Conservation (phyloP, 2,113 vertebrate genomes). For the Lophura nycthemera region DNA sequence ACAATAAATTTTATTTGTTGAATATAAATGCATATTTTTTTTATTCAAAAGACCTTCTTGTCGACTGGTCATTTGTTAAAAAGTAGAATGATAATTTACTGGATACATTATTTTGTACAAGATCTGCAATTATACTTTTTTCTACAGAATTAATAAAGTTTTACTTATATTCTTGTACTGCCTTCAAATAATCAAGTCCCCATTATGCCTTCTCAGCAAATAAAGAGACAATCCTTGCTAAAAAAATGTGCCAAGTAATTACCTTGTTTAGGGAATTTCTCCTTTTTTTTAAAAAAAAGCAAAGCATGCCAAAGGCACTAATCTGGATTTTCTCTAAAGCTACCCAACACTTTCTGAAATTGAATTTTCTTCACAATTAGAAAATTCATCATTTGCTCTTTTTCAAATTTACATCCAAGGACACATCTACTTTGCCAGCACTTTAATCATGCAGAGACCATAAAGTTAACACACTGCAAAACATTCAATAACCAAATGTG, state of each 20-base stretch:
- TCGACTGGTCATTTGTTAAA: background rate
- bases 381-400: background rate
- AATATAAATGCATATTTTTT: background rate
- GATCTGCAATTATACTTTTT: background rate
- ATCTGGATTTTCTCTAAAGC: slow-evolving; percentile 41
- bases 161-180: slow-evolving; percentile 23
- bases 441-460: background rate
- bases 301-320: background rate
- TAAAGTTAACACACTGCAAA: background rate
- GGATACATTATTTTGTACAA: background rate
- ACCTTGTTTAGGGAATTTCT: slow-evolving; percentile 32
- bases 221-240: slow-evolving; percentile 7
- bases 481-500: background rate
- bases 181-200: background rate
- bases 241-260: slow-evolving; percentile 29
- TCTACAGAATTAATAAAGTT: background rate
- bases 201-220: slow-evolving; percentile 29
- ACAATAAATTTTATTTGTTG: background rate
- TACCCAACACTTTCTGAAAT: background rate
- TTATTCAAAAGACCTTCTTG: background rate
- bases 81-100: background rate
- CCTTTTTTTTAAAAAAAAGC: background rate
- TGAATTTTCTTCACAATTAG: background rate
- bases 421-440: background rate
- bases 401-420: background rate